Percentiles rank a stretch among this genome's conserved stretches.
These are phyloP conservation scores for Reticulitermes speratus DNA, from an alignment of 1,140 invertebrate species.

Conservation along the genomic window DNA sequence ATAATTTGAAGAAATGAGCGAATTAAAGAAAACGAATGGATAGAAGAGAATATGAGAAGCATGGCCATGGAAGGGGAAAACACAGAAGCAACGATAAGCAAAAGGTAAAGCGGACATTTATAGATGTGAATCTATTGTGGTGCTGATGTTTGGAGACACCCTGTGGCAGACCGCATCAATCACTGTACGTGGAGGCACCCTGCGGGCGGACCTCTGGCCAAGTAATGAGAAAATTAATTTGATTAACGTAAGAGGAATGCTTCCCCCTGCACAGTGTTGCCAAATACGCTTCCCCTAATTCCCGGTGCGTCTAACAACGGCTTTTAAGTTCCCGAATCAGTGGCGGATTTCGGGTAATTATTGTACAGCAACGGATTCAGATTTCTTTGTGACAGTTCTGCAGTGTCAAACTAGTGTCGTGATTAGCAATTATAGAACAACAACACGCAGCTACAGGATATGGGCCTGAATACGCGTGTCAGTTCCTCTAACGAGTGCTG, in stretches of 20 bases:
- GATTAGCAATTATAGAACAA: too few species aligned
- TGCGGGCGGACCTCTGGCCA: not conserved
- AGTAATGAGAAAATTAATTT: slow-evolving; percentile 15
- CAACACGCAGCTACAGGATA: too few species aligned
- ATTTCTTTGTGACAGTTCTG: not conserved
- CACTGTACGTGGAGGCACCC: not conserved
- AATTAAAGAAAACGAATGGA: too few species aligned
- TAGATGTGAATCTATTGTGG: too few species aligned
- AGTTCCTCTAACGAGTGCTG: too few species aligned
- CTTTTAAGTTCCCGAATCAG: not conserved
- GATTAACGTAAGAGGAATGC: slow-evolving; percentile 3
- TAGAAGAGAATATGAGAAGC: too few species aligned
- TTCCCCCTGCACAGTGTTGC: not conserved
- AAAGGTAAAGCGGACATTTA: too few species aligned
- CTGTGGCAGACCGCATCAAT: not conserved
- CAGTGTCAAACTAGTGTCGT: too few species aligned
- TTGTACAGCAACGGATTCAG: not conserved
- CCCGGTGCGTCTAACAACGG: not conserved
- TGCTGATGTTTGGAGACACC: not conserved
- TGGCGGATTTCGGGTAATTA: not conserved
- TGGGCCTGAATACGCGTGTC: too few species aligned
- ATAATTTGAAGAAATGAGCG: too few species aligned
- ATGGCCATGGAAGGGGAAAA: too few species aligned
- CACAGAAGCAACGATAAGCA: too few species aligned
- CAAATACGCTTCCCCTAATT: not conserved